Evolutionary conservation across 2,888 invertebrate genomes (phyloP), one percentile per base, ranked within the genome.

Genomic region (Hoplodrina blanda): DNA sequence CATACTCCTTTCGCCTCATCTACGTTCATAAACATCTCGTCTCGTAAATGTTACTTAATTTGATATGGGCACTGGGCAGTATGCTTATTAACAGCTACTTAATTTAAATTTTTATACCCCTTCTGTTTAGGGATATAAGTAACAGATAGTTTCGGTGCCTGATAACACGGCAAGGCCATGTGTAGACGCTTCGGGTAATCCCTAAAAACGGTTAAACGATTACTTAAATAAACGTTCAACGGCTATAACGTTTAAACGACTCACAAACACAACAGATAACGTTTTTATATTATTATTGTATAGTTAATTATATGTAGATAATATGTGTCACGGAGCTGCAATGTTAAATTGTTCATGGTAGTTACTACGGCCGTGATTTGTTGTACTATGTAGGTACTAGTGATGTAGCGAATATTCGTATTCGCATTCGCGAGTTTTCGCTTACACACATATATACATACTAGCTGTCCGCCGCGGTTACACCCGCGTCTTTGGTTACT

Each of bases 311-410:
- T 19, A 55, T 55, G 20, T 65, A 53, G 19, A 44, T 68, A 20
- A 57, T 52, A 54, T 30, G 46, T 62, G 49, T 62, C 69, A 56
- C 44, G 60, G 17, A 60, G 49, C 62, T 54, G 52, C 56, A 56
- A 66, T 66, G 55, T 57, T 46, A 76, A 62, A 72, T 57, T 61
- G 53, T 52, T 68, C 61, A 64, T 59, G 63, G 33, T 54, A 54
- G 19, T n/a, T 11, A 11, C 15, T 46, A 46, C 37, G 61, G 15
- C 55, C 64, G 44, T 78, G 69, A 65, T 81, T 68, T 73, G 64
- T 62, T 62, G 59, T 79, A 37, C 11, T 62, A 50, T 17, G 33
- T 46, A 44, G 8, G 25, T 25, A 25, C 25, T 25, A 25, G 25
- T 25, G 25, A 25, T 25, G 25, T 25, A 25, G 25, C 25, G 25